Conservation (phyloP, 2,797 vertebrate species). For the Platyrinchus mystaceus region DNA sequence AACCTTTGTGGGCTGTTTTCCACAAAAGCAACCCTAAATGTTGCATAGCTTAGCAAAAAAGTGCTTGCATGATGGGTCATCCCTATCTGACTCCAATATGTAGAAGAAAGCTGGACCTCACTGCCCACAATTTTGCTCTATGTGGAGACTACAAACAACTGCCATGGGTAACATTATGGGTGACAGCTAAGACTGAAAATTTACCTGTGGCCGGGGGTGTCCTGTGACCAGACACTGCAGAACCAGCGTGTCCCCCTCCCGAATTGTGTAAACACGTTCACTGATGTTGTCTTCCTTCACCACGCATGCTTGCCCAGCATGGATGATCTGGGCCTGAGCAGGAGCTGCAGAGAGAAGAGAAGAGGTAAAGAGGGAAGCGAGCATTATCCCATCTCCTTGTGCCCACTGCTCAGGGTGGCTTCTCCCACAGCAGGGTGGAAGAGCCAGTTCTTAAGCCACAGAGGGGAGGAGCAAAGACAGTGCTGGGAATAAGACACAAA, state of each 20-base stretch:
- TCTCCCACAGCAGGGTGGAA: background rate
- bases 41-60: background rate
- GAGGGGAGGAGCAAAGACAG: background rate
- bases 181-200: background rate
- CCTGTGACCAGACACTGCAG: slow-evolving; percentile 96
- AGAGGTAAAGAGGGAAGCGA: background rate
- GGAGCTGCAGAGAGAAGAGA: slow-evolving; percentile 79
- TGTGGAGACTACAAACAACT: background rate
- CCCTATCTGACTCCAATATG: background rate
- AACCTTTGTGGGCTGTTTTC: background rate
- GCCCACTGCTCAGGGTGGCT: background rate
- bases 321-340: slow-evolving; percentile 95
- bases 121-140: background rate
- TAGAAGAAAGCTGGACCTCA: background rate
- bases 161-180: rapidly evolving
- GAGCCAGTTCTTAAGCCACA: background rate
- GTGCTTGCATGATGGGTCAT: background rate
- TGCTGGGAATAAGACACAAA: background rate
- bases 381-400: background rate
- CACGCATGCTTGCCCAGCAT: slow-evolving; percentile 94
- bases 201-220: slow-evolving; percentile 95
- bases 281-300: slow-evolving; percentile 98
- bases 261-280: slow-evolving; percentile 96
- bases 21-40: background rate
- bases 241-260: slow-evolving; percentile 91